Conservation (phyloP, 2,888 invertebrate species). For the Scelioninae gen. 2 region DNA sequence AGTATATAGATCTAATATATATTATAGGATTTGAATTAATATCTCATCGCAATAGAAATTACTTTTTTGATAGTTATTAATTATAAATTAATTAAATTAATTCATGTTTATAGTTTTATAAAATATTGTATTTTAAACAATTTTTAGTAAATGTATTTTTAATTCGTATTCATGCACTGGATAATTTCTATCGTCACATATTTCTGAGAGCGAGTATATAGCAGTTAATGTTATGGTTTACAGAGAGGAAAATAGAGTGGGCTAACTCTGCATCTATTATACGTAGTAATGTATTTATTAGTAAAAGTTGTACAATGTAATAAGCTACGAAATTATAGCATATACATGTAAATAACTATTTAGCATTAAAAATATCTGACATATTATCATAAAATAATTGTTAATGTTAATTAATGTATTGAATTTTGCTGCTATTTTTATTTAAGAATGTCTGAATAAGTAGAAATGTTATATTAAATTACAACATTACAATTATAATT, state of each 20-base stretch:
- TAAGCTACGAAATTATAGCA: slow-evolving; percentile 11
- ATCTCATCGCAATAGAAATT: too few relatives aligned
- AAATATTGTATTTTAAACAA: slow-evolving; percentile 1
- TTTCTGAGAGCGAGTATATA: slow-evolving; percentile 18
- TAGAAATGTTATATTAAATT: too few relatives aligned
- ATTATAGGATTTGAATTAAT: too few relatives aligned
- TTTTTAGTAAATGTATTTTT: neutral
- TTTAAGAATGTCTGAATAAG: too few relatives aligned
- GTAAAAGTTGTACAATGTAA: slow-evolving; percentile 24
- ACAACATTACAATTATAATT: neutral
- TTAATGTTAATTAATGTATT: neutral
- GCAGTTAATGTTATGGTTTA: slow-evolving; percentile 29
- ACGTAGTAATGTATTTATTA: slow-evolving; percentile 31
- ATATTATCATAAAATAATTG: neutral
- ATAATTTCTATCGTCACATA: slow-evolving; percentile 23
- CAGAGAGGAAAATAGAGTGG: slow-evolving; percentile 27
- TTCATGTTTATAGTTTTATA: too few relatives aligned
- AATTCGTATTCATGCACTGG: too few relatives aligned
- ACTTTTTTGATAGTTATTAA: too few relatives aligned
- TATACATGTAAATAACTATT: slow-evolving; percentile 11
- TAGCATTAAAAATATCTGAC: slow-evolving; percentile 2
- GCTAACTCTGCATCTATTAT: slow-evolving; percentile 16
- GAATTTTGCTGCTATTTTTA: neutral
- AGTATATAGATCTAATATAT: too few relatives aligned
- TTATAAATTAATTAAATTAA: too few relatives aligned